Evolutionary conservation across 2,888 invertebrate species (phyloP).

Genomic region (Hedychridium roseum): DNA sequence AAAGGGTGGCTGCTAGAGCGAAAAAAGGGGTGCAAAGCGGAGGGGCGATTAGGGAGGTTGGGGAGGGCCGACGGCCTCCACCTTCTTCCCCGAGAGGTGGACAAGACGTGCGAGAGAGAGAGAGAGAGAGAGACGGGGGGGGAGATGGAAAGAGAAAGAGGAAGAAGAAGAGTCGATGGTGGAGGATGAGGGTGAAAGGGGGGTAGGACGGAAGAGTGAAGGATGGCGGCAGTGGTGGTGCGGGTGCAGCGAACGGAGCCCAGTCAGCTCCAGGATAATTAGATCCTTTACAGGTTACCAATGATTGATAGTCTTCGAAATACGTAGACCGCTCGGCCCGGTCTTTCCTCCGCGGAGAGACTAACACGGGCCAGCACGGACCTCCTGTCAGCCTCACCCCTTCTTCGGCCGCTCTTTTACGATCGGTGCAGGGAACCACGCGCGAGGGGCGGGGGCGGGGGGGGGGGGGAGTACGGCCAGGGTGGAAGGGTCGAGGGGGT

Average conservation of each 20-base stretch:
- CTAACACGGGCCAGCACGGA: constrained; percentile 8
- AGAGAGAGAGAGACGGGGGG: constrained; percentile 16
- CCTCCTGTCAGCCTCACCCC: constrained; percentile 3
- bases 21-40: constrained; percentile 36
- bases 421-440: background rate
- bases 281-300: constrained; percentile 49
- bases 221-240: background rate
- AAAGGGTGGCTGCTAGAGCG: constrained; percentile 45
- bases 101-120: constrained; percentile 18
- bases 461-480: too few species aligned
- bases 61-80: too few species aligned
- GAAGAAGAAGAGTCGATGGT: constrained; percentile 1
- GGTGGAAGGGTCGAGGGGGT: constrained; percentile 5
- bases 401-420: constrained; percentile 24
- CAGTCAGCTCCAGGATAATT: constrained; percentile 49
- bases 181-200: constrained; percentile 14
- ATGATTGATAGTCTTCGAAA: constrained; percentile 50
- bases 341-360: constrained; percentile 7
- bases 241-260: constrained; percentile 45
- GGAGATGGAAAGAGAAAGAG: constrained; percentile 6
- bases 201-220: constrained; percentile 42
- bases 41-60: constrained; percentile 17
- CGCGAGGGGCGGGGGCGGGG: too few species aligned
- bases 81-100: too few species aligned
- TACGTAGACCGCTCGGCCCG: constrained; percentile 27